phyloP scores from a whole-genome alignment of 2,113 vertebrate genomes.

The Scalopus aquaticus region DNA sequence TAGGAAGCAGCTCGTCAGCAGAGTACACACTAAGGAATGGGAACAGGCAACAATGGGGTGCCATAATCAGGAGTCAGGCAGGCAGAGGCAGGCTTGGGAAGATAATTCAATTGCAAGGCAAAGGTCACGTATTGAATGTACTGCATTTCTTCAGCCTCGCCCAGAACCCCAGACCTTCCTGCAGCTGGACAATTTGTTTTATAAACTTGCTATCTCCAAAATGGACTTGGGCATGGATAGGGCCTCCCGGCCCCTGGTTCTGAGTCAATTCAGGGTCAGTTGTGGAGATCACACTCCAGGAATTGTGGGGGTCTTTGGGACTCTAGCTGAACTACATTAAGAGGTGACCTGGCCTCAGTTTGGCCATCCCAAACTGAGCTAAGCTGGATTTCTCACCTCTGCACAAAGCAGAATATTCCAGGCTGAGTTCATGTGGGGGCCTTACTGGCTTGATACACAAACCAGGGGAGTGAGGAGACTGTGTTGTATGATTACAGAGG shows the following conservation, averaged over 20 bases:
- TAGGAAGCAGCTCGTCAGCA: neutral
- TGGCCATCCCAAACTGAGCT: neutral
- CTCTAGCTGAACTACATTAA: neutral
- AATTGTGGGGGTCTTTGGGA: neutral
- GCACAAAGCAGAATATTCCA: neutral
- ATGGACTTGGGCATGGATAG: neutral
- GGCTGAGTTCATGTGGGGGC: neutral
- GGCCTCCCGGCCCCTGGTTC: too few species aligned
- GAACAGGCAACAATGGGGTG: neutral
- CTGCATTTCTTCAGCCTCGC: neutral
- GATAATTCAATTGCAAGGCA: neutral
- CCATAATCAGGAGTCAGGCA: neutral
- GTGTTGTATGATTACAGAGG: conserved; percentile 63
- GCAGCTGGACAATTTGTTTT: neutral
- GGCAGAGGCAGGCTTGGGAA: neutral
- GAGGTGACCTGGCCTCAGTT: neutral
- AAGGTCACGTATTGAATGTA: neutral
- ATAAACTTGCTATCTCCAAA: neutral
- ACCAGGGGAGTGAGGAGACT: neutral
- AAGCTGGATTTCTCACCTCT: neutral
- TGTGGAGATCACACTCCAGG: neutral
- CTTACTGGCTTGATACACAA: neutral
- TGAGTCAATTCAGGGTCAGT: neutral
- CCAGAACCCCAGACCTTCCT: neutral
- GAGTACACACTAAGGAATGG: neutral